Evolutionary conservation across 2,797 vertebrate species (phyloP), one percentile per base, ranked within the genome.

Genomic region (Gobio occitaniae): DNA sequence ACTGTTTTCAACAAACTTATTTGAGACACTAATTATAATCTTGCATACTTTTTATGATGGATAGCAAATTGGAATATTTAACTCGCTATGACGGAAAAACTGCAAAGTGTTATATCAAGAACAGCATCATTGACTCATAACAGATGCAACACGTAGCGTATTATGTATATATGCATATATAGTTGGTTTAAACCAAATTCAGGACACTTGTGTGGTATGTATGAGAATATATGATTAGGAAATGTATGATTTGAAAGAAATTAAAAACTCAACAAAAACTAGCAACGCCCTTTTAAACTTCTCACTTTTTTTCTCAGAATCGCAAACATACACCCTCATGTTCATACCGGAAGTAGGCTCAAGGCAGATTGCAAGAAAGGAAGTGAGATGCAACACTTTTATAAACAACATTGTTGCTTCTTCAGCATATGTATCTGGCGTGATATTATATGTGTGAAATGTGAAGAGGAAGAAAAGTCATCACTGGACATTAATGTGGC

Each of bases 281-380:
- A 16, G 63, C 54, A 56, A 85, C 89, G 19, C 82, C 85, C 84
- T 78, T 84, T 77, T 32, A 65, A 17, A 66, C 15, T 38, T 85
- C 54, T 38, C 10, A 56, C 75, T 10, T 6, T 72, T 77, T 12
- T 2, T 72, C 59, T 83, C 9, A 15, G 70, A 63, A 32, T n/a
- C 54, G 61, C 76, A 86, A 76, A 82, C 70, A 80, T 86, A 84
- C 83, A 63, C 86, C 84, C 70, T 54, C n/a, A 61, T 17, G 36
- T 36, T 87, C n/a, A 25, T 47, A 32, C 76, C 80, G 85, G 88
- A 89, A 89, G 69, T 87, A 50, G 56, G 70, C 80, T 69, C 65
- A 56, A 7, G 8, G 6, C 61, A 84, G 59, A 72, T 59, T 12
- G 11, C 38, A 19, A 75, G 78, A 85, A 63, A 84, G 84, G 88